A percentile compares a stretch with the other conserved stretches of the same genome.
Evolutionary conservation across 2,888 invertebrate genomes (phyloP).

Genomic region (Saturnia pavonia): DNA sequence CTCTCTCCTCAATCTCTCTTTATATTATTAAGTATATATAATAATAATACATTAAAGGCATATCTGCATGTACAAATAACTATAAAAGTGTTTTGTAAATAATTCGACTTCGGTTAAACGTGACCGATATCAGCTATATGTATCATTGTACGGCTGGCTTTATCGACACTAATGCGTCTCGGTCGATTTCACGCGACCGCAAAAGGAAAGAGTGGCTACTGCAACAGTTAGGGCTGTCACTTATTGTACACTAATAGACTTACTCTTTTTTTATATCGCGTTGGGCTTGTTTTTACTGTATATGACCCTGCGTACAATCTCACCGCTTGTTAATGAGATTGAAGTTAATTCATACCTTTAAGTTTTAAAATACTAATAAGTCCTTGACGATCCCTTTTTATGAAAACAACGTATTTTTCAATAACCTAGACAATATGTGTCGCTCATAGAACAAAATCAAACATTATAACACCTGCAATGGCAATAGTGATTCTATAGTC

Average conservation of each 20-base stretch:
- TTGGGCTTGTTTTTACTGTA: background rate
- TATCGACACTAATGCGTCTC: conserved; percentile 53
- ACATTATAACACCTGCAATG: too few relatives aligned
- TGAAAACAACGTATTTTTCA: too few relatives aligned
- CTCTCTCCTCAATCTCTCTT: too few relatives aligned
- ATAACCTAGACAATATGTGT: too few relatives aligned
- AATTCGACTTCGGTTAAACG: conserved; percentile 13
- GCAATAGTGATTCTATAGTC: too few relatives aligned
- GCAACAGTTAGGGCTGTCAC: conserved; percentile 27
- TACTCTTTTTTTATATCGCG: background rate
- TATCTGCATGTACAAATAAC: background rate
- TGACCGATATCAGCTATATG: conserved; percentile 14
- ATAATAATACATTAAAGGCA: too few relatives aligned
- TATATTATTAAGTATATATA: too few relatives aligned
- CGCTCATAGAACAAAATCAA: too few relatives aligned
- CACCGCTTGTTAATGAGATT: background rate
- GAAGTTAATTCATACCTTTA: background rate
- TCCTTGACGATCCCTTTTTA: background rate
- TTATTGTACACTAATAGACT: background rate
- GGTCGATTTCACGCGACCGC: conserved; percentile 50
- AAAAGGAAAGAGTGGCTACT: conserved; percentile 35
- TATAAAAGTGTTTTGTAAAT: background rate
- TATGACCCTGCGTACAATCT: background rate
- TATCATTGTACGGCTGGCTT: conserved; percentile 31
- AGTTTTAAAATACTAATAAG: background rate